A percentile compares a stretch with the other conserved stretches of the same genome.
Evolutionary conservation across 2,888 invertebrate genomes (phyloP).

Genomic region (Napeogenes inachia): DNA sequence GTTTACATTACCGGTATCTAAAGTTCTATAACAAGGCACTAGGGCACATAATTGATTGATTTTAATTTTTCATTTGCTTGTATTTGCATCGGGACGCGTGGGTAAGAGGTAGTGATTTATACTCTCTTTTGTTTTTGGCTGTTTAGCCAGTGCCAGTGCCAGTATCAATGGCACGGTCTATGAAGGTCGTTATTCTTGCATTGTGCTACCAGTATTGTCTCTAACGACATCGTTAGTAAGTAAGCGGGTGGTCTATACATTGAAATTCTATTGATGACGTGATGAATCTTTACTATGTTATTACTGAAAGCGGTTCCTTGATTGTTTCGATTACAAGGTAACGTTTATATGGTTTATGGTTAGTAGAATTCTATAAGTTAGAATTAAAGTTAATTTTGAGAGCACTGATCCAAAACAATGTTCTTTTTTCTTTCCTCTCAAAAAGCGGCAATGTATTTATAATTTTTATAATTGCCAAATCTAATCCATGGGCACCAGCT

Average conservation of each 20-base stretch:
- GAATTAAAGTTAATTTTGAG: no score
- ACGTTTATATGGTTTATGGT: conserved; percentile 11
- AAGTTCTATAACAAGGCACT: conserved; percentile 11
- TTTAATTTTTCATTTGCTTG: conserved; percentile 22
- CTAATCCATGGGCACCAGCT: no score
- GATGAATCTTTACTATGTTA: conserved; percentile 60
- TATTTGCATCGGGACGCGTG: conserved; percentile 53
- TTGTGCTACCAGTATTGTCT: conserved; percentile 71
- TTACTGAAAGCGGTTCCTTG: conserved; percentile 55
- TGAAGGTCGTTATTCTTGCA: conserved; percentile 73
- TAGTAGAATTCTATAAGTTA: no score
- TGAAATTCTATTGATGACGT: conserved; percentile 70
- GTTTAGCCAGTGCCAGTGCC: conserved; percentile 64
- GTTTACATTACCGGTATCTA: conserved; percentile 55
- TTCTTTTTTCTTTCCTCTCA: no score
- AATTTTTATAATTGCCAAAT: no score
- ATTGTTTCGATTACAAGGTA: conserved; percentile 50
- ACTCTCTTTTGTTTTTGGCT: conserved; percentile 74
- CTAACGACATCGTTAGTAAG: conserved; percentile 73
- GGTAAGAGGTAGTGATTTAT: conserved; percentile 68
- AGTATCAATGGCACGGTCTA: conserved; percentile 64
- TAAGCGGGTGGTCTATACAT: conserved; percentile 71
- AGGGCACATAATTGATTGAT: conserved; percentile 28
- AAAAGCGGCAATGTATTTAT: no score
- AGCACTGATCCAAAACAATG: no score